Base-by-base conservation (phyloP, 2,888 invertebrate genomes). In the Cordylochernes scorpioides region DNA sequence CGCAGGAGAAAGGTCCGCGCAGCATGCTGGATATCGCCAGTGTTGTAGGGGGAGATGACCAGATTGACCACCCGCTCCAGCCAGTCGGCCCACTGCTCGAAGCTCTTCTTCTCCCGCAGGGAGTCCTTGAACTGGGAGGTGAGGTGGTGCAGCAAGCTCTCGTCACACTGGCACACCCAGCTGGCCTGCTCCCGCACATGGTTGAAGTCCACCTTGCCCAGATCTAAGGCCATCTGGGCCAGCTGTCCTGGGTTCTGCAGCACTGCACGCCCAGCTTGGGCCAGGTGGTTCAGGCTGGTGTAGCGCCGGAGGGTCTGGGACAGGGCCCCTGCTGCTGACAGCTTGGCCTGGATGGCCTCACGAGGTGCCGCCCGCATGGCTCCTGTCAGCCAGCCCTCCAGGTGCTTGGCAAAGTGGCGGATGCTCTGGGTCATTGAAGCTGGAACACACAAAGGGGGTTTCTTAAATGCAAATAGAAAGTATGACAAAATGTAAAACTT, bases 51-150 rank as follows among this genome's bases (percentile, higher is more conserved):
- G 45, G 77, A 72, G 33, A 94, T 64, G 17, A 84, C 77, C 42
- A 68, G 65, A 42, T 74, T 71, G 29, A 97, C 88, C 39, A 91
- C 86, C 31, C 70, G 65, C 52, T 91, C 88, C 45, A 97, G 61
- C 97, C 97, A 99, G 29, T 67, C 65, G 15, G 91, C 88, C 97
- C 97, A 99, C 52, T 88, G 78, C 53, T 91, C 91, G 43, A 97
- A 59, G 2, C 80, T 71, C 45, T 80, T 78, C 53, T 84, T 82
- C 34, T 52, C 51, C 48, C 82, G 78, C 27, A 84, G 57, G 1
- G 78, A 78, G n/a, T 71, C 63, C 46, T 64, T 64, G 52, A 94
- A 94, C 52, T 91, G 86, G 17, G 73, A 71, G 49, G 91, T 84
- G 30, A 94, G 63, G 30, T 72, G 65, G 48, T 69, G 68, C 15